Percentiles rank a stretch among this genome's conserved stretches.
Conservation (phyloP, 2,797 vertebrate species). For the Rhabdomys pumilio region DNA sequence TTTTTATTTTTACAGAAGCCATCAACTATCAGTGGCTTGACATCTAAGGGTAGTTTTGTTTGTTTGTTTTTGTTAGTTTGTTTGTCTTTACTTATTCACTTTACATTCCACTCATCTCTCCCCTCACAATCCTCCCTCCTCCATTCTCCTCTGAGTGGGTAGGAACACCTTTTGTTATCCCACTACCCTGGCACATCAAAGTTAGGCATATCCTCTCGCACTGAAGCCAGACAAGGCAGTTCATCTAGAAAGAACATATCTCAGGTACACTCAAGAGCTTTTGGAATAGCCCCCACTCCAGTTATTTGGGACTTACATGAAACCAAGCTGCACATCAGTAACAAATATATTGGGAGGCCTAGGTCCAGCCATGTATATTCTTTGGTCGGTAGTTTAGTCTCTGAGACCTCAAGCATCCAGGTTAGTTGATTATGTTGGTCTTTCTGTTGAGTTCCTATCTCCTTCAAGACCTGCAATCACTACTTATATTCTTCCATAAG, state of each 20-base stretch:
- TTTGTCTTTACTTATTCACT: neutral
- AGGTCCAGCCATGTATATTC: neutral
- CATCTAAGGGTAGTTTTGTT: neutral
- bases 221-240: neutral
- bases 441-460: neutral
- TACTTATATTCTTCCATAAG: neutral
- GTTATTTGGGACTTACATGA: neutral
- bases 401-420: neutral
- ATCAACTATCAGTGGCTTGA: neutral
- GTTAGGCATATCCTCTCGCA: neutral
- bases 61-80: neutral
- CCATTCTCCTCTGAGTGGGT: neutral
- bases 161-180: neutral
- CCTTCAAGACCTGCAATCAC: neutral
- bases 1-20: neutral
- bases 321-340: neutral
- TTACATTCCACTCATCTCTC: neutral
- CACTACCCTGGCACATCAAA: accelerated
- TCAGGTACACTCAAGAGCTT: neutral
- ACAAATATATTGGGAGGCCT: neutral
- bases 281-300: neutral
- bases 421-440: neutral
- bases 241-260: neutral
- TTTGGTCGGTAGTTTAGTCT: neutral
- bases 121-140: neutral